Conservation (phyloP, 2,113 vertebrate genomes). For the Rhizomys pruinosus region DNA sequence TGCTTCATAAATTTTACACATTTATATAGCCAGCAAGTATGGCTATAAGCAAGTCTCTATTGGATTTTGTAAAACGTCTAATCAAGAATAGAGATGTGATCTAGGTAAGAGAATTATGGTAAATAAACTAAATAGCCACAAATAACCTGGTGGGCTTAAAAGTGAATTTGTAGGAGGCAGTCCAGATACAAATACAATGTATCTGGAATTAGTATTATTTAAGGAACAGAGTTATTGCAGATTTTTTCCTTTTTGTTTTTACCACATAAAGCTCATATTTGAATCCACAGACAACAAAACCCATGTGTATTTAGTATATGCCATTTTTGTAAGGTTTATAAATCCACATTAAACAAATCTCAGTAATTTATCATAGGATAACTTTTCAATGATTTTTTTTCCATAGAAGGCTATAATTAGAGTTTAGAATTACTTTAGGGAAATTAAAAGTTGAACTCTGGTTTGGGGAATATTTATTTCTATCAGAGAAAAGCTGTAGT, state of each 20-base stretch:
- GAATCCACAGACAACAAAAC: background rate
- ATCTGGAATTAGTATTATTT: background rate
- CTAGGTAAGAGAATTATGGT: background rate
- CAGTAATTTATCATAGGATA: background rate
- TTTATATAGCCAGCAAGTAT: background rate
- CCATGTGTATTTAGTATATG: background rate
- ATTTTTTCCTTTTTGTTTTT: background rate
- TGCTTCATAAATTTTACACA: background rate
- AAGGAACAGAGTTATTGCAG: background rate
- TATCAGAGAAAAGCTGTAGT: background rate
- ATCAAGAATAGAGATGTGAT: background rate
- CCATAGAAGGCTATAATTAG: background rate
- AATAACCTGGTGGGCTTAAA: background rate
- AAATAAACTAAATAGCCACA: background rate
- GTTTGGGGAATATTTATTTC: conserved; percentile 21
- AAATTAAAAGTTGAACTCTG: background rate
- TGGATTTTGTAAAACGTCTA: conserved; percentile 5
- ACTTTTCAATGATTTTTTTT: conserved; percentile 27
- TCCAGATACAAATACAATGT: background rate
- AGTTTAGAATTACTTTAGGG: background rate
- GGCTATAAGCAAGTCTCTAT: background rate
- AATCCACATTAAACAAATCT: background rate
- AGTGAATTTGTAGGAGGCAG: background rate
- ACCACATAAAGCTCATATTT: background rate
- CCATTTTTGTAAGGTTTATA: background rate